Base-by-base conservation (phyloP, 1,140 invertebrate species). In the Drosophila jambulina region DNA sequence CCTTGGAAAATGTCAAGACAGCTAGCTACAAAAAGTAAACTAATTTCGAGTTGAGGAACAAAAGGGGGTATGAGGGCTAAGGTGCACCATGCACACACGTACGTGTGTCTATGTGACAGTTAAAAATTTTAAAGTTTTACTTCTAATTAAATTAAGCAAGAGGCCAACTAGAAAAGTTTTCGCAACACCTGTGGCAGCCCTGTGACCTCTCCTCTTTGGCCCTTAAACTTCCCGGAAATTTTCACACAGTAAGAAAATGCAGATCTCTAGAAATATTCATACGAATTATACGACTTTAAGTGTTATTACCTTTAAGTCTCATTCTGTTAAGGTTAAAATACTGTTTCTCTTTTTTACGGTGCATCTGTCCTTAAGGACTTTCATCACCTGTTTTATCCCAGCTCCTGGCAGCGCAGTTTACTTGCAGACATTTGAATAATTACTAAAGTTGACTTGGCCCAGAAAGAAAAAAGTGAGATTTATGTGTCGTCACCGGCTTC, bases 141-240 rank as follows among this genome's bases (percentile, higher is more conserved):
- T 75, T 81, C 80, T 85, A 86, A 85, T 85, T 81, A 86, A 85
- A 85, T 85, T 86, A 78, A 51, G 63, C 49, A 80, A 49, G 59
- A 64, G 59, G 45, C 62, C 53, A 75, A 54, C 48, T 68, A 63
- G 42, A 67, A 67, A 83, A 85, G 59, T 77, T 82, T 75, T 2
- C 15, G 2, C n/a, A 58, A 48, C 82, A 85, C 62, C 72, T 85
- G 77, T 40, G 77, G 56, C 62, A 43, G 51, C 42, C 60, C 8
- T 65, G n/a, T 29, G 32, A 12, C 59, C 56, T 23, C 19, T 13
- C 7, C 19, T 15, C 2, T 9, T 17, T 19, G n/a, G 13, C 19
- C 51, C 23, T 2, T n/a, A 36, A 38, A n/a, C 5, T 56, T 56
- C 34, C 25, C 9, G 1, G 15, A 0, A 25, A 38, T n/a, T 53